Conservation (phyloP, 2,797 vertebrate species). For the Gephyroberyx darwinii region DNA sequence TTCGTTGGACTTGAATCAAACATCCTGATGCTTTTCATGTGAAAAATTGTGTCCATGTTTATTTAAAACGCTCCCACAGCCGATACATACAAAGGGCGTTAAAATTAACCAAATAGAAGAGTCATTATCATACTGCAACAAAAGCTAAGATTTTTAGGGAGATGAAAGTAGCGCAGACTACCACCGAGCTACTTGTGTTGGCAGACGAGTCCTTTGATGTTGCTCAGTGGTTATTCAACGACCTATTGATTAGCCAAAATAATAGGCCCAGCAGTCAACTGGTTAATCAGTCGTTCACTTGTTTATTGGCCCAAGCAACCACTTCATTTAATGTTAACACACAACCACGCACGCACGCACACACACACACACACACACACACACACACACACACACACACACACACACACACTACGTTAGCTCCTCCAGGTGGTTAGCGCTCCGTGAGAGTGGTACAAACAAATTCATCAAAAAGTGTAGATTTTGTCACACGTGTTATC, state of each 20-base stretch:
- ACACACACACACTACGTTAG: conserved; percentile 32
- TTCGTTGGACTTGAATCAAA: conserved; percentile 47
- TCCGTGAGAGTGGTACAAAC: conserved; percentile 72
- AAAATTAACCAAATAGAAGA: conserved; percentile 57
- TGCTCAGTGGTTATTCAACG: conserved; percentile 75
- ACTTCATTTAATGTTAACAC: conserved; percentile 63
- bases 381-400: conserved; percentile 14
- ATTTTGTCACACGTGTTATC: conserved; percentile 48
- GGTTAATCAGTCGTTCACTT: conserved; percentile 71
- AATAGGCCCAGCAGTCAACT: conserved; percentile 73
- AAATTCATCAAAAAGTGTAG: conserved; percentile 72
- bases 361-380: conserved; percentile 10
- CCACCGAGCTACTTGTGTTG: conserved; percentile 69
- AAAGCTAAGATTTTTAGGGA: conserved; percentile 66
- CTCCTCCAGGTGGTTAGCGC: conserved; percentile 68
- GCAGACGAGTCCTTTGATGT: conserved; percentile 70
- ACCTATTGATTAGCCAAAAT: conserved; percentile 79
- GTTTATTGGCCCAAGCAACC: conserved; percentile 59
- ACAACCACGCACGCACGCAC: conserved; percentile 10
- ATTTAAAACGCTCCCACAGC: conserved; percentile 54
- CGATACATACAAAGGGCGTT: conserved; percentile 40
- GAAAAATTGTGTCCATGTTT: conserved; percentile 35
- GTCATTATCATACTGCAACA: conserved; percentile 74
- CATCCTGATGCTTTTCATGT: conserved; percentile 20
- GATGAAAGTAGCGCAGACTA: conserved; percentile 70